These are phyloP conservation scores for Chrysoperla carnea DNA, from an alignment of 1,140 invertebrate species.

Conservation along the genomic window DNA sequence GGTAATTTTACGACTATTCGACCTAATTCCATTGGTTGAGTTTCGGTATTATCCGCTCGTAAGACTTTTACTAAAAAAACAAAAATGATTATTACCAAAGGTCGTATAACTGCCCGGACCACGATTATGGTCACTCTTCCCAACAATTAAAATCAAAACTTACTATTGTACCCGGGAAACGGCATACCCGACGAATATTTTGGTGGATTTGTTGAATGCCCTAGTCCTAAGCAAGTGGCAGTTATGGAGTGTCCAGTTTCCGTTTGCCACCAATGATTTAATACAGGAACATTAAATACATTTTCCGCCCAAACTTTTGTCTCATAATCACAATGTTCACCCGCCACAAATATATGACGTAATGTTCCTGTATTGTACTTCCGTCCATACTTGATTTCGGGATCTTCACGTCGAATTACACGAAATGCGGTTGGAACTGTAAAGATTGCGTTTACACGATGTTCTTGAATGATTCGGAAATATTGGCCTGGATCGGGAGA, in stretches of 20 bases:
- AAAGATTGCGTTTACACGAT: constrained; percentile 69
- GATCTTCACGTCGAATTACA: constrained; percentile 62
- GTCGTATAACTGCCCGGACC: no score
- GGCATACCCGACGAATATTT: constrained; percentile 54
- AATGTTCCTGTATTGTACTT: constrained; percentile 57
- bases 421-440: constrained; percentile 80
- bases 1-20: constrained; percentile 72
- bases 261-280: constrained; percentile 96
- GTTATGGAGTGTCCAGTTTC: constrained; percentile 85
- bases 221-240: constrained; percentile 60
- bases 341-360: constrained; percentile 70
- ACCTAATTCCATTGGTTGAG: constrained; percentile 52
- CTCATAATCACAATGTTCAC: constrained; percentile 85
- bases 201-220: constrained; percentile 38
- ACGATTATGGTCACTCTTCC: no score
- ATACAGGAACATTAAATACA: constrained; percentile 61
- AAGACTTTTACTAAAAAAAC: constrained; percentile 49
- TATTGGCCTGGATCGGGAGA: constrained; percentile 83
- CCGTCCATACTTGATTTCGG: constrained; percentile 39
- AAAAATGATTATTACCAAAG: constrained; percentile 1
- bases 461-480: constrained; percentile 73
- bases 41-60: constrained; percentile 46
- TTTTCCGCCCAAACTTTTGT: constrained; percentile 74
- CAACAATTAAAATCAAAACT: constrained; percentile 12
- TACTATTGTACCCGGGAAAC: constrained; percentile 71